Evolutionary conservation across 2,888 invertebrate genomes (phyloP), one percentile per base, ranked within the genome.

Genomic region (Temnothorax unifasciatus): DNA sequence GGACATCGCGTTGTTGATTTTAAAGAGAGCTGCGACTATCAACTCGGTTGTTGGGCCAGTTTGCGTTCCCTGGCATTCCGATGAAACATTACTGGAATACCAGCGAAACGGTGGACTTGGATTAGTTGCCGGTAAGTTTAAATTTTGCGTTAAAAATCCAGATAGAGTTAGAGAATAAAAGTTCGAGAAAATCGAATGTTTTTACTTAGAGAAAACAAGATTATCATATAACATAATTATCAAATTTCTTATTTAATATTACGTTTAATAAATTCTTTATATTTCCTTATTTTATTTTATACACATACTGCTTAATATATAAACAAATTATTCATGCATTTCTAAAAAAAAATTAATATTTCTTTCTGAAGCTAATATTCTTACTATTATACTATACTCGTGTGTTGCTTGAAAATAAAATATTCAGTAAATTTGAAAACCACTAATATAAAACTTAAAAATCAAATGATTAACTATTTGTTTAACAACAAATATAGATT

Each of bases 1-100:
- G 0, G 96, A 96, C 90, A 94, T 96, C 21, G 96, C 96, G 0
- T 84, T 96, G 0, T 83, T 96, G 3, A 90, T 95, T 1, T 92
- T 96, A 13, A 90, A 93, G 1, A 92, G 91, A 0, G 89, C 95
- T 0, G 95, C 96, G 8, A 88, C 90, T 1, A 95, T 96, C 77
- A 93, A 94, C 52, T 91, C 93, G 0, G 94, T 93, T 85, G 95
- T 96, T 0, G 92, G 95, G 21, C 96, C 96, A 0, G 95, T 95
- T 9, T 96, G 96, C 86, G 83, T 96, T 15, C 95, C 95, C 86
- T 95, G 94, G 94, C 83, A 38, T 1, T 88, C 88, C 41, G 84
- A 79, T 5, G 8, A 11, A 9, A 66, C 86, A 2, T 77, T 85
- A 38, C 85, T 90, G 29, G 83, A 90, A 2, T 82, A 85, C 15